Conservation (phyloP, 2,888 invertebrate genomes). For the Drosophila ustulata region DNA sequence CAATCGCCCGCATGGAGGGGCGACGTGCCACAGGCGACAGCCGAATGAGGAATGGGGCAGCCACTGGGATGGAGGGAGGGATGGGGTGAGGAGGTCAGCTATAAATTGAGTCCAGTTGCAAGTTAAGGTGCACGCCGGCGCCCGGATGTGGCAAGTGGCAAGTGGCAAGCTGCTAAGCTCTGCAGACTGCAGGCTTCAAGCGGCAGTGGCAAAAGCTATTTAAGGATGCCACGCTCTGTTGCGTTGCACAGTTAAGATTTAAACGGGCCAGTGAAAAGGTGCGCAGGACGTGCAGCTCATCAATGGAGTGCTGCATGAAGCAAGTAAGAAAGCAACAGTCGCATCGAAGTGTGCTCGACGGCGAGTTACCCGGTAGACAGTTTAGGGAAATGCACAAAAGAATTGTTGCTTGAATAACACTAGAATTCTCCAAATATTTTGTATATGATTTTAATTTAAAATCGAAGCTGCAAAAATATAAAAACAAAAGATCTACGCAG, state of each 20-base stretch:
- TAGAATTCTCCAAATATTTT: too few species aligned
- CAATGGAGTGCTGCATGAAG: constrained; percentile 8
- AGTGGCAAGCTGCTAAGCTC: neutral
- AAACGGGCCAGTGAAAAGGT: constrained; percentile 66
- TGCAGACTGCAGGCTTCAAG: neutral
- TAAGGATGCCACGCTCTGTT: constrained; percentile 77
- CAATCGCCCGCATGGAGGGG: constrained; percentile 33
- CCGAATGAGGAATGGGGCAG: neutral
- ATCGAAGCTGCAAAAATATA: too few species aligned
- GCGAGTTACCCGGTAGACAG: neutral
- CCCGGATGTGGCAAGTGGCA: constrained; percentile 53
- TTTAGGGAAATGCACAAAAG: too few species aligned
- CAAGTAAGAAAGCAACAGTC: neutral
- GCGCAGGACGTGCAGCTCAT: constrained; percentile 31
- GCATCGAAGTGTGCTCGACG: neutral
- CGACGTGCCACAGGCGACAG: neutral
- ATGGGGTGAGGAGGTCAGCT: neutral
- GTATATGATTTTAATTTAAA: too few species aligned
- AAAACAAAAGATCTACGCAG: too few species aligned
- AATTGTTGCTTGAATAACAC: too few species aligned
- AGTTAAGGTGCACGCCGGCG: constrained; percentile 39
- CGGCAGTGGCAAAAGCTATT: constrained; percentile 67
- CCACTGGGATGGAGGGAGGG: neutral
- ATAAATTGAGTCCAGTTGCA: constrained; percentile 58
- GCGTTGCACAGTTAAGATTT: constrained; percentile 75